Conservation (phyloP, 2,888 invertebrate genomes). For the Aphodius sticticus region DNA sequence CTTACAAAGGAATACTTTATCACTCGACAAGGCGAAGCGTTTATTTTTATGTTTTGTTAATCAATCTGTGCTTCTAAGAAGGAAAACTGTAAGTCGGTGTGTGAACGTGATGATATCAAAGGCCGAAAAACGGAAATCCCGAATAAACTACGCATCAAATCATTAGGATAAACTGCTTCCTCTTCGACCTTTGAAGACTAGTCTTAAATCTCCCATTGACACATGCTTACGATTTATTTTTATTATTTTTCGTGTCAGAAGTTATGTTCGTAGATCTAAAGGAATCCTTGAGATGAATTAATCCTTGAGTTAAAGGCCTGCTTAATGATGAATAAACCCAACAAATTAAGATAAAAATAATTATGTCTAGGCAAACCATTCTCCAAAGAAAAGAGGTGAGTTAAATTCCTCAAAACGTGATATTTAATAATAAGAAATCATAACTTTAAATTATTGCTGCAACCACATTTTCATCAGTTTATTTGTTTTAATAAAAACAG, state of each 20-base stretch:
- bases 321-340: background rate
- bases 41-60: background rate
- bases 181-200: background rate
- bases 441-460: too few species aligned
- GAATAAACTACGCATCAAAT: background rate
- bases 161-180: slow-evolving; percentile 4
- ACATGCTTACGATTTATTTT: background rate
- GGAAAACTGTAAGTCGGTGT: background rate
- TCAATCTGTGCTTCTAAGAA: background rate
- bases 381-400: background rate
- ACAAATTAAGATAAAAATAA: background rate
- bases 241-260: background rate
- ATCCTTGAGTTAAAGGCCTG: background rate
- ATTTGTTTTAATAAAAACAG: too few species aligned
- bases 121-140: background rate
- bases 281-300: background rate
- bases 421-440: too few species aligned
- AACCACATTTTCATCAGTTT: too few species aligned
- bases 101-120: background rate
- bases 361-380: background rate
- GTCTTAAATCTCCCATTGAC: background rate
- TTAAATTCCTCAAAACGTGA: too few species aligned
- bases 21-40: background rate
- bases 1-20: slow-evolving; percentile 4
- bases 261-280: background rate